A percentile compares a stretch with the other conserved stretches of the same genome.
phyloP scores from a whole-genome alignment of 64 coral and sea anemone species.

The Orbicella faveolata region DNA sequence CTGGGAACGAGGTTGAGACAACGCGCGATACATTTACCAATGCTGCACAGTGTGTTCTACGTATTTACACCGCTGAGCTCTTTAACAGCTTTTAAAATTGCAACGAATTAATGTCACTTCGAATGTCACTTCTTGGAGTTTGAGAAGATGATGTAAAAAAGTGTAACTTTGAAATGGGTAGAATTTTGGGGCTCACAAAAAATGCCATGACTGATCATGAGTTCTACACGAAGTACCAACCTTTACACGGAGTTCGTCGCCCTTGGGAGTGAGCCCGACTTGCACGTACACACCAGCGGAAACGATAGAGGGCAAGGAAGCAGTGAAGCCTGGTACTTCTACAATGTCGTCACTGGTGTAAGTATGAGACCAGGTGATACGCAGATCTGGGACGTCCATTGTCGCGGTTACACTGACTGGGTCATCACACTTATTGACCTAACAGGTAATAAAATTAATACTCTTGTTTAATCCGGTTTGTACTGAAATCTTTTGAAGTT shows the following conservation, averaged over 20 bases:
- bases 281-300: constrained; percentile 47
- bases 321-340: constrained; percentile 6
- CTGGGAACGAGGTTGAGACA: neutral
- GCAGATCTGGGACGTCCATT: constrained; percentile 22
- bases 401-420: constrained; percentile 27
- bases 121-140: too few relatives aligned
- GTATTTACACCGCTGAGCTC: too few relatives aligned
- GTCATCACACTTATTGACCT: constrained; percentile 42
- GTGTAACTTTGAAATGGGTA: too few relatives aligned
- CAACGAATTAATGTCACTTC: too few relatives aligned
- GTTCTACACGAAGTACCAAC: neutral
- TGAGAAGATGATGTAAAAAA: too few relatives aligned
- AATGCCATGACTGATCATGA: neutral
- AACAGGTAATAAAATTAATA: neutral
- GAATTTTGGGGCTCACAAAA: too few relatives aligned
- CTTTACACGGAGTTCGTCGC: constrained; percentile 10
- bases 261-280: neutral
- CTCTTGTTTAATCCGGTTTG: too few relatives aligned
- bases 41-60: too few relatives aligned
- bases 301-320: neutral
- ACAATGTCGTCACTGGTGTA: constrained; percentile 25
- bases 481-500: too few relatives aligned
- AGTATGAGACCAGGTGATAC: constrained; percentile 32
- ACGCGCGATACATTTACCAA: too few relatives aligned
- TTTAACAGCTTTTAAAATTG: too few relatives aligned